phyloP scores from a whole-genome alignment of 2,888 invertebrate species.

The Tachina grossa region DNA sequence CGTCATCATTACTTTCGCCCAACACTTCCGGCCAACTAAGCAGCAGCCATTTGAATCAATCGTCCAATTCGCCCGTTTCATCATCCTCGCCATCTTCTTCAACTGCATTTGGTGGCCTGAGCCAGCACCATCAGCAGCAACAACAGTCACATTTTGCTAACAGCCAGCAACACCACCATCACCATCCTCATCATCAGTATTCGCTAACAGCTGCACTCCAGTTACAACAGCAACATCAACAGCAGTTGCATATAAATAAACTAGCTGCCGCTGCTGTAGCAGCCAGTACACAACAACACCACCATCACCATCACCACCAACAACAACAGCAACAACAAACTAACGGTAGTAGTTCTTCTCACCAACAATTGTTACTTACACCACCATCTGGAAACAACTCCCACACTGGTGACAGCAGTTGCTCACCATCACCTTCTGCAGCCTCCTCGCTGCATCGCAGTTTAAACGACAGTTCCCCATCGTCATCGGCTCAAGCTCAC shows the following conservation, averaged over 20 bases:
- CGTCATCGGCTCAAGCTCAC: constrained; percentile 77
- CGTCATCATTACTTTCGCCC: constrained; percentile 77
- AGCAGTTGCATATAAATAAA: constrained; percentile 80
- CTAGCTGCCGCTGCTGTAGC: constrained; percentile 80
- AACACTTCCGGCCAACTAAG: constrained; percentile 69
- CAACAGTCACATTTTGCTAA: constrained; percentile 71
- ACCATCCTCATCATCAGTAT: constrained; percentile 81
- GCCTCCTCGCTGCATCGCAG: constrained; percentile 77
- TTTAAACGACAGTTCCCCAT: constrained; percentile 82
- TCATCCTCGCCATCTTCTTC: constrained; percentile 81
- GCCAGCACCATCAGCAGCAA: constrained; percentile 75
- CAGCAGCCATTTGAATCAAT: constrained; percentile 78
- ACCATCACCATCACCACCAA: constrained; percentile 72
- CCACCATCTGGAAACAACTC: constrained; percentile 80
- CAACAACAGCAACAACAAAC: constrained; percentile 75
- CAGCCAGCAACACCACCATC: constrained; percentile 71
- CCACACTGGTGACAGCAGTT: constrained; percentile 79
- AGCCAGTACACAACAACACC: constrained; percentile 75
- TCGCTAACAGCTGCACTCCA: constrained; percentile 82
- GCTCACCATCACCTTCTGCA: constrained; percentile 79
- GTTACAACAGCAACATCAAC: constrained; percentile 77
- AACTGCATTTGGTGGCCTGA: constrained; percentile 74
- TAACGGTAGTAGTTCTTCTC: constrained; percentile 71
- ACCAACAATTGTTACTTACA: constrained; percentile 77
- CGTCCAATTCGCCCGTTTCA: constrained; percentile 81